These are phyloP conservation scores for Seriola aureovittata DNA, from an alignment of 2,113 vertebrate genomes.

Conservation along the genomic window DNA sequence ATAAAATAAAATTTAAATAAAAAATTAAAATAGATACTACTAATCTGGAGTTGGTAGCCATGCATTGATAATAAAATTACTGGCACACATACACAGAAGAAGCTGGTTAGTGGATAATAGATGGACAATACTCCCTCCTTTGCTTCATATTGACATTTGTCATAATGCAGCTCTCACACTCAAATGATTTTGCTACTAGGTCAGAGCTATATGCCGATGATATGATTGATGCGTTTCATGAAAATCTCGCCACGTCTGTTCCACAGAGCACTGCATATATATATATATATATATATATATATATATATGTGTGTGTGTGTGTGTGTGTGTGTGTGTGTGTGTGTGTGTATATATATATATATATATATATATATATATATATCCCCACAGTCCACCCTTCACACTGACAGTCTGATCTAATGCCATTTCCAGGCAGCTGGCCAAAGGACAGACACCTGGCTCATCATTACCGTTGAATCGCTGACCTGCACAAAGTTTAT, in stretches of 20 bases:
- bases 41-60: neutral
- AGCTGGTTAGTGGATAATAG: constrained; percentile 15
- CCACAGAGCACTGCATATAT: neutral
- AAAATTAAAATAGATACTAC: neutral
- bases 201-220: constrained; percentile 21
- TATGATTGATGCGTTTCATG: constrained; percentile 66
- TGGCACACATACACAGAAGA: neutral
- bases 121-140: constrained; percentile 9
- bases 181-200: constrained; percentile 47
- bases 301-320: too few species aligned
- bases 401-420: constrained; percentile 51
- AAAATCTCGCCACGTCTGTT: constrained; percentile 49
- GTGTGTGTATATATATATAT: too few species aligned
- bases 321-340: too few species aligned
- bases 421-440: constrained; percentile 65
- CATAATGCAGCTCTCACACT: constrained; percentile 44
- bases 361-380: neutral
- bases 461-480: constrained; percentile 58
- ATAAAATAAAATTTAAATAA: neutral
- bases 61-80: neutral
- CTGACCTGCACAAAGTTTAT: constrained; percentile 65
- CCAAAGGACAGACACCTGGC: constrained; percentile 70
- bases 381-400: constrained; percentile 8
- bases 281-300: too few species aligned
- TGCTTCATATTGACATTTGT: constrained; percentile 56